phyloP scores from a whole-genome alignment of 2,888 invertebrate genomes.

The Monochamus alternatus region DNA sequence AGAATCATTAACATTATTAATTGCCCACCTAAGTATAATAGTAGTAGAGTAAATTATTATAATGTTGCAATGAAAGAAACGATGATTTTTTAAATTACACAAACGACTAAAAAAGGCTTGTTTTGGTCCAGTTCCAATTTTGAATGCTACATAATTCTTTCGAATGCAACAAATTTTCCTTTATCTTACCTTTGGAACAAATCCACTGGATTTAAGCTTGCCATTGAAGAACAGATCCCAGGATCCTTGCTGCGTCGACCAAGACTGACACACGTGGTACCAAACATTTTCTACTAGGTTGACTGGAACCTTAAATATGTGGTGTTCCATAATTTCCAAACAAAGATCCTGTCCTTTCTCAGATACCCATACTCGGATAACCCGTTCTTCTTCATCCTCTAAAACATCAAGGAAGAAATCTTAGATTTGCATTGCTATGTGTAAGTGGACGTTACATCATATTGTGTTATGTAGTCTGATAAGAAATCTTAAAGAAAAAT shows the following conservation, averaged over 20 bases:
- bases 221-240: slow-evolving; percentile 79
- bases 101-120: too few species aligned
- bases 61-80: too few species aligned
- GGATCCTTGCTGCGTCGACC: slow-evolving; percentile 76
- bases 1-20: too few species aligned
- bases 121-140: too few species aligned
- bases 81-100: too few species aligned
- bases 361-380: slow-evolving; percentile 77
- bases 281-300: slow-evolving; percentile 72
- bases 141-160: too few species aligned
- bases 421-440: neutral
- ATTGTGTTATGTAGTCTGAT: too few species aligned
- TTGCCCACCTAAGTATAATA: too few species aligned
- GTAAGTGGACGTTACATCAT: too few species aligned
- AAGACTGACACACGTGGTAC: slow-evolving; percentile 80
- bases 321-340: slow-evolving; percentile 74
- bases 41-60: too few species aligned
- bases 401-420: slow-evolving; percentile 58
- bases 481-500: too few species aligned
- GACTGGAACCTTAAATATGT: slow-evolving; percentile 71
- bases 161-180: neutral
- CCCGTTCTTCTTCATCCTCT: slow-evolving; percentile 74
- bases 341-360: slow-evolving; percentile 74
- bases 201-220: slow-evolving; percentile 70
- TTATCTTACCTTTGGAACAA: slow-evolving; percentile 62